Evolutionary conservation across 2,888 invertebrate genomes (phyloP).

Genomic region (Strigamia maritima): DNA sequence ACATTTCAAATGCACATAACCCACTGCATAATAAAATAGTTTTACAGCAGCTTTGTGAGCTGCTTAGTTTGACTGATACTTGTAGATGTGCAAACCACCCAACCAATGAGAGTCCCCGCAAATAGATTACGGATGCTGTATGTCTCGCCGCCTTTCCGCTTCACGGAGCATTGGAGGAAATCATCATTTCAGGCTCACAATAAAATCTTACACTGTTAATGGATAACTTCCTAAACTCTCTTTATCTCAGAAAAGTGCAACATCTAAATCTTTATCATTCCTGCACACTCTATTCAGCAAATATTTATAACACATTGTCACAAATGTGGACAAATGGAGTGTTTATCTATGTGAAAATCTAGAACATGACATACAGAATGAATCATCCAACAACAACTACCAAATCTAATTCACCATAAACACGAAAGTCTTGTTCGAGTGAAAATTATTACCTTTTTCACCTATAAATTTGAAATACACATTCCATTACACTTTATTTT

Average conservation of each 20-base stretch:
- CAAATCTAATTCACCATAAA: background rate
- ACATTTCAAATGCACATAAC: too few relatives aligned
- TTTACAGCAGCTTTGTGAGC: too few relatives aligned
- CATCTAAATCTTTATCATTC: background rate
- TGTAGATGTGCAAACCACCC: too few relatives aligned
- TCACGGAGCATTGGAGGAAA: too few relatives aligned
- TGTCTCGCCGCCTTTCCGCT: too few relatives aligned
- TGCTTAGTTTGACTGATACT: too few relatives aligned
- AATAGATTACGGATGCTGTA: too few relatives aligned
- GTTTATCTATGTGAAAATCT: background rate
- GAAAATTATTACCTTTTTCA: background rate
- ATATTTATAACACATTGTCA: background rate
- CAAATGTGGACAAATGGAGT: background rate
- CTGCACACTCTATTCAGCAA: background rate
- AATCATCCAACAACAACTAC: background rate
- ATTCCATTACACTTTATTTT: too few relatives aligned
- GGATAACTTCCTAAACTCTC: background rate
- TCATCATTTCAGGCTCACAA: too few relatives aligned
- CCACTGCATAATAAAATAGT: too few relatives aligned
- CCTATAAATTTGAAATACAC: too few relatives aligned
- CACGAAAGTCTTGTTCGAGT: background rate
- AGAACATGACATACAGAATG: background rate
- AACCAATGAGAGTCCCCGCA: too few relatives aligned
- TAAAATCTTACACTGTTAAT: background rate
- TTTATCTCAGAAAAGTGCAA: background rate